Conservation (phyloP, 2,113 vertebrate genomes). For the Chunga burmeisteri region DNA sequence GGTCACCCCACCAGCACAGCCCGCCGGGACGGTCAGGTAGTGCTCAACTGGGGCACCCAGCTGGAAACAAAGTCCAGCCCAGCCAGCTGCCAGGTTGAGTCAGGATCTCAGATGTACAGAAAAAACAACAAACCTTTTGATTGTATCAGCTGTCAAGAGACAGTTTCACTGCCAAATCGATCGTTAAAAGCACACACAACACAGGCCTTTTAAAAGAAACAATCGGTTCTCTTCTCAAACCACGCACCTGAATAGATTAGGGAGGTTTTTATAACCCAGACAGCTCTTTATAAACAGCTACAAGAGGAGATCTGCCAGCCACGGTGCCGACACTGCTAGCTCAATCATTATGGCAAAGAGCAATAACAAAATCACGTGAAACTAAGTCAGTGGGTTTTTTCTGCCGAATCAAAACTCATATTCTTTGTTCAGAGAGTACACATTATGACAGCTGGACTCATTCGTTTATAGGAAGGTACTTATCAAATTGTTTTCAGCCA, state of each 20-base stretch:
- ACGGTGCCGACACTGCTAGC: accelerated
- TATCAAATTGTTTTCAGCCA: neutral
- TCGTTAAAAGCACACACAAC: neutral
- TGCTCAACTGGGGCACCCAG: neutral
- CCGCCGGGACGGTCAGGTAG: accelerated
- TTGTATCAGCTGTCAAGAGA: neutral
- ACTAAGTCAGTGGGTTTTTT: neutral
- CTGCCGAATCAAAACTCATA: neutral
- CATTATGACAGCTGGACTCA: neutral
- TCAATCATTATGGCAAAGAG: neutral
- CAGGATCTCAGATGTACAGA: neutral
- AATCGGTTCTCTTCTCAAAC: neutral
- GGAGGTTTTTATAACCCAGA: neutral
- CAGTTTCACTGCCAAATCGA: neutral
- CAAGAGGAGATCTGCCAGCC: neutral
- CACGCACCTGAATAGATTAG: neutral
- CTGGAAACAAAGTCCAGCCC: neutral
- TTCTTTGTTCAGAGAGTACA: neutral
- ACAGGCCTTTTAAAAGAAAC: neutral
- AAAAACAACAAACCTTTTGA: neutral
- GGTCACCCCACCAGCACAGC: neutral
- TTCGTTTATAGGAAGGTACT: neutral
- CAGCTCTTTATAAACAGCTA: neutral
- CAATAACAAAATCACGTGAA: neutral
- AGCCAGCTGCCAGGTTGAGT: neutral